phyloP scores from a whole-genome alignment of 2,888 invertebrate genomes.

The Agelastica alni region DNA sequence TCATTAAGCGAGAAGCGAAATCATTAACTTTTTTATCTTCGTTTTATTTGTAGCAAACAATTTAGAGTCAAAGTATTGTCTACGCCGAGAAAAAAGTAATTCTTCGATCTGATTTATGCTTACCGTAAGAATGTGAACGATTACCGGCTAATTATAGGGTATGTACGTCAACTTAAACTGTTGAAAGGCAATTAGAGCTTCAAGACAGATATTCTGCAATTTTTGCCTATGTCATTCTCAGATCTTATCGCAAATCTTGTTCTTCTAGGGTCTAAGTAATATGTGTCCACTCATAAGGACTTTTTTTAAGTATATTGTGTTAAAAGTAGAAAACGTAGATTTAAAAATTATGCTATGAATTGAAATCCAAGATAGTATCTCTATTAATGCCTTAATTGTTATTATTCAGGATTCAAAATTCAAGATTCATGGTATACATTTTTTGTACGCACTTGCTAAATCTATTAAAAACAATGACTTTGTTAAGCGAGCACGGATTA shows the following conservation, averaged over 20 bases:
- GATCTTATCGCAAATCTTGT: constrained; percentile 20
- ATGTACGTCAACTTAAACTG: constrained; percentile 24
- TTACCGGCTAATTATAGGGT: constrained; percentile 18
- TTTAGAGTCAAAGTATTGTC: neutral
- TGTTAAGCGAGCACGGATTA: too few relatives aligned
- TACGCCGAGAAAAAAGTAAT: neutral
- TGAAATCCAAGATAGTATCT: too few relatives aligned
- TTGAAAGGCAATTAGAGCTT: constrained; percentile 27
- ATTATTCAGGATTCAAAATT: too few relatives aligned
- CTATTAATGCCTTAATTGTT: too few relatives aligned
- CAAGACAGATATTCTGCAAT: constrained; percentile 14
- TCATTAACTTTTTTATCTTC: too few relatives aligned
- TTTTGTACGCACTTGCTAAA: too few relatives aligned
- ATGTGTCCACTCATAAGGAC: constrained; percentile 11
- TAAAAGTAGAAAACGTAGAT: too few relatives aligned
- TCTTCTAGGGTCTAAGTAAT: constrained; percentile 9
- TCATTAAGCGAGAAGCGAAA: too few relatives aligned
- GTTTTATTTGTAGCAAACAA: neutral
- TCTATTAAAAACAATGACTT: too few relatives aligned
- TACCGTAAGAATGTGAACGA: constrained; percentile 7
- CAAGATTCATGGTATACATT: too few relatives aligned
- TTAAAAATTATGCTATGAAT: too few relatives aligned
- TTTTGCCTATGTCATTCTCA: constrained; percentile 21
- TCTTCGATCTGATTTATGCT: constrained; percentile 12
- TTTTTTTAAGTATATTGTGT: neutral